Percentiles rank a stretch among this genome's conserved stretches.
Conservation (phyloP, 2,113 vertebrate species). For the Hyla sarda region DNA sequence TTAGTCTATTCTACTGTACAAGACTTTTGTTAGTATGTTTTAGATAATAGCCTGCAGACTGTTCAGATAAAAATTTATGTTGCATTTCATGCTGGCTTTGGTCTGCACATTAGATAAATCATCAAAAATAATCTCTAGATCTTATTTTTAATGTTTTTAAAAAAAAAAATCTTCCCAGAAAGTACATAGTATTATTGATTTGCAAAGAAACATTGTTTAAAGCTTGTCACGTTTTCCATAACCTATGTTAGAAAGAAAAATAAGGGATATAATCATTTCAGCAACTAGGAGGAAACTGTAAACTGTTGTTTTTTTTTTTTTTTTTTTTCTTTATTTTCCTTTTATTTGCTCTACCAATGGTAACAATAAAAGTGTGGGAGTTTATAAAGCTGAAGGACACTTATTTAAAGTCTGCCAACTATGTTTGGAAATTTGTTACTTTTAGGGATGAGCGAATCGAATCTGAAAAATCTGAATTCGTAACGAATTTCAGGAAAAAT, state of each 20-base stretch:
- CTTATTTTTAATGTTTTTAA: no score
- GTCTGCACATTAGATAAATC: slow-evolving; percentile 66
- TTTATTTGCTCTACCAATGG: slow-evolving; percentile 59
- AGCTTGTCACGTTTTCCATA: slow-evolving; percentile 61
- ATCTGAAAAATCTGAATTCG: no score
- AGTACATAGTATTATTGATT: slow-evolving; percentile 66
- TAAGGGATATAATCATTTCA: slow-evolving; percentile 59
- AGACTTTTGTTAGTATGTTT: no score
- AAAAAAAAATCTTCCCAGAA: no score
- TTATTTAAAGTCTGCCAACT: slow-evolving; percentile 45
- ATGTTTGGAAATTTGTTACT: no score
- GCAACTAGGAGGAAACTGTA: no score
- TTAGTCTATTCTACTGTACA: no score
- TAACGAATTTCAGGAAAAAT: no score
- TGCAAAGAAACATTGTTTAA: slow-evolving; percentile 49
- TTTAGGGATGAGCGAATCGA: no score
- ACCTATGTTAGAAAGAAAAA: slow-evolving; percentile 62
- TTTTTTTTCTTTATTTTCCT: slow-evolving; percentile 60
- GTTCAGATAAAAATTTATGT: slow-evolving; percentile 64
- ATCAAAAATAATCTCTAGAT: slow-evolving; percentile 65
- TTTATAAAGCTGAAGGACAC: slow-evolving; percentile 63
- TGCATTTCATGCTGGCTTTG: slow-evolving; percentile 26
- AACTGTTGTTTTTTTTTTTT: no score
- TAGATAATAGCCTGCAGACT: slow-evolving; percentile 38
- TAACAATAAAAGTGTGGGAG: slow-evolving; percentile 63